phyloP scores from a whole-genome alignment of 2,888 invertebrate genomes.

The Idaea biselata region DNA sequence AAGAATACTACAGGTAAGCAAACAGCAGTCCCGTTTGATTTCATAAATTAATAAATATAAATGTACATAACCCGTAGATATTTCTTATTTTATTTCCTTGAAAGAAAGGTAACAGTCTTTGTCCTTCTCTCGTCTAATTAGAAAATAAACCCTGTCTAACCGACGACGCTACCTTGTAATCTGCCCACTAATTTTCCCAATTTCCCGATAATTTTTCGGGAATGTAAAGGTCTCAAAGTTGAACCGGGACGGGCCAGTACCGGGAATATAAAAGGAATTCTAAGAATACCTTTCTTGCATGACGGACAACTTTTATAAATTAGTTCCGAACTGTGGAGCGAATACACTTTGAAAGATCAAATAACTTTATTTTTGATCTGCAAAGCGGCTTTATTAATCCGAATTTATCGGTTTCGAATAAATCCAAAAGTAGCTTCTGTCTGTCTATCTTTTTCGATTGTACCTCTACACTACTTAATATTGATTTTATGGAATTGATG shows the following conservation, averaged over 20 bases:
- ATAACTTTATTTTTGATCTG: conserved; percentile 18
- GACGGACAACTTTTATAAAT: conserved; percentile 21
- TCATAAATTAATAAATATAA: too few species aligned
- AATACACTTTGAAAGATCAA: conserved; percentile 16
- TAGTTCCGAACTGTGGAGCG: conserved; percentile 18
- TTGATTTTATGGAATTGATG: too few species aligned
- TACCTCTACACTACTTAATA: not conserved
- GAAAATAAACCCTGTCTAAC: not conserved
- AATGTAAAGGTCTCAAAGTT: conserved; percentile 7
- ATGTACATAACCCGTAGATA: not conserved
- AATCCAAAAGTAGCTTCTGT: not conserved
- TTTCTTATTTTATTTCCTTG: not conserved
- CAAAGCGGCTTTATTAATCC: conserved; percentile 1
- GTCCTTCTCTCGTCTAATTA: not conserved
- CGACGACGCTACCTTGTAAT: not conserved
- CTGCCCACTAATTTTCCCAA: not conserved
- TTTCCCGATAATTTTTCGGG: conserved; percentile 9
- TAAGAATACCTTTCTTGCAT: conserved; percentile 11
- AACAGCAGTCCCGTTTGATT: too few species aligned
- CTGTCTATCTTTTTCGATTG: not conserved
- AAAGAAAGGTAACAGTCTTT: not conserved
- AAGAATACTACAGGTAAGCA: too few species aligned
- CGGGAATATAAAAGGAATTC: conserved; percentile 11
- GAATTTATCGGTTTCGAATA: not conserved
- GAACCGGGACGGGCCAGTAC: conserved; percentile 3